Evolutionary conservation across 2,888 invertebrate genomes (phyloP).

Genomic region (Acanthopleura granulata): DNA sequence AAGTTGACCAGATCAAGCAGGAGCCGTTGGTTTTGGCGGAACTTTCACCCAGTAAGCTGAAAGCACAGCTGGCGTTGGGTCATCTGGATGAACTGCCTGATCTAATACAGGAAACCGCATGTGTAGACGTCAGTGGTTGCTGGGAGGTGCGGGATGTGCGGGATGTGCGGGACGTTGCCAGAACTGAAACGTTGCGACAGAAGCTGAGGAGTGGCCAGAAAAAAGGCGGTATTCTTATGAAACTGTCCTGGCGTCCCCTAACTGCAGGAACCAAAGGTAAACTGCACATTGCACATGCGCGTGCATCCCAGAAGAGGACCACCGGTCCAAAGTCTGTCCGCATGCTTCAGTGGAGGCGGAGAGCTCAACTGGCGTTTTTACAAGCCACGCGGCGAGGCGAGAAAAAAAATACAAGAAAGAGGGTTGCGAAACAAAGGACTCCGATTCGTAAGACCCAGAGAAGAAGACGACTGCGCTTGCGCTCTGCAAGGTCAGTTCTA

Average conservation of each 20-base stretch:
- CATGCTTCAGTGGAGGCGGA: neutral
- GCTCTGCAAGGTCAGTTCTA: no score
- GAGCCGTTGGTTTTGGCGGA: neutral
- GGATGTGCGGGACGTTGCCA: neutral
- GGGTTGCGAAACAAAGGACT: no score
- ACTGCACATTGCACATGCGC: neutral
- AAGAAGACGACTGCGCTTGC: no score
- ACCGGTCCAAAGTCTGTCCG: neutral
- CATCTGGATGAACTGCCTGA: neutral
- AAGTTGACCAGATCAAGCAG: conserved; percentile 27
- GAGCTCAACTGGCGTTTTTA: neutral
- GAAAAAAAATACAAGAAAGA: no score
- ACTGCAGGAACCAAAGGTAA: conserved; percentile 2
- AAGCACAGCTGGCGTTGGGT: neutral
- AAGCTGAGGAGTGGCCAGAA: conserved; percentile 27
- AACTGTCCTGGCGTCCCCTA: conserved; percentile 28
- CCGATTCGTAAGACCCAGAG: no score
- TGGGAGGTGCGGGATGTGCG: no score
- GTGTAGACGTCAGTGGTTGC: neutral
- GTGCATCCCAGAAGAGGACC: neutral
- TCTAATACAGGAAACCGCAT: neutral
- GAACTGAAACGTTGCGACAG: conserved; percentile 20
- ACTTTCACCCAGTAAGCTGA: neutral
- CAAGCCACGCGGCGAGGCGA: neutral
- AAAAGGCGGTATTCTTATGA: conserved; percentile 37